phyloP scores from a whole-genome alignment of 2,888 invertebrate genomes.

The Pterostichus madidus region DNA sequence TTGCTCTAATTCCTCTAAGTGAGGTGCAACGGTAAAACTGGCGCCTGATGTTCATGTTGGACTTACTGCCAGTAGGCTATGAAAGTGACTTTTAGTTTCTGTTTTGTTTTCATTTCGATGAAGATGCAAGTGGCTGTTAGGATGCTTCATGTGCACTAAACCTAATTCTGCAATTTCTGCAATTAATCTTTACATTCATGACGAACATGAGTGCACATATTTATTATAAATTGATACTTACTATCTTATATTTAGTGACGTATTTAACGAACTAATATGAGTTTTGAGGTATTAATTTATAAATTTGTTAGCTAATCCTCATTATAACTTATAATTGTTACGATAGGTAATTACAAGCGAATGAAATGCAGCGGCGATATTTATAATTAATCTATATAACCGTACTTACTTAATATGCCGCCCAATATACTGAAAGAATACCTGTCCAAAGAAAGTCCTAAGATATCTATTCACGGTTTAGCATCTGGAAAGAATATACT shows the following conservation, averaged over 20 bases:
- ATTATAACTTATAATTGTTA: too few relatives aligned
- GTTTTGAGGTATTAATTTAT: too few relatives aligned
- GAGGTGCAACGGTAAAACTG: conserved; percentile 27
- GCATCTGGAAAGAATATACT: too few relatives aligned
- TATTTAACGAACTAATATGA: too few relatives aligned
- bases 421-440: too few relatives aligned
- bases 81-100: conserved; percentile 45
- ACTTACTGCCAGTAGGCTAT: conserved; percentile 18
- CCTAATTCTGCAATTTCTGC: conserved; percentile 23
- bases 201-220: not conserved
- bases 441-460: too few relatives aligned
- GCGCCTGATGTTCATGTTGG: not conserved
- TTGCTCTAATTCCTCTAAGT: conserved; percentile 43
- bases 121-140: conserved; percentile 30
- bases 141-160: conserved; percentile 9
- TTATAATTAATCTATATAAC: too few relatives aligned
- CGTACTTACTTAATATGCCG: too few relatives aligned
- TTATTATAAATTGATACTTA: not conserved
- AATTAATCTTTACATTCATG: conserved; percentile 23
- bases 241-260: not conserved
- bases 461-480: too few relatives aligned
- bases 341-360: too few relatives aligned
- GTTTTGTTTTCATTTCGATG: conserved; percentile 9
- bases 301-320: too few relatives aligned
- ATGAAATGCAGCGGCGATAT: too few relatives aligned